Conservation (phyloP, 1,140 invertebrate genomes). For the Lanistes nyassanus region DNA sequence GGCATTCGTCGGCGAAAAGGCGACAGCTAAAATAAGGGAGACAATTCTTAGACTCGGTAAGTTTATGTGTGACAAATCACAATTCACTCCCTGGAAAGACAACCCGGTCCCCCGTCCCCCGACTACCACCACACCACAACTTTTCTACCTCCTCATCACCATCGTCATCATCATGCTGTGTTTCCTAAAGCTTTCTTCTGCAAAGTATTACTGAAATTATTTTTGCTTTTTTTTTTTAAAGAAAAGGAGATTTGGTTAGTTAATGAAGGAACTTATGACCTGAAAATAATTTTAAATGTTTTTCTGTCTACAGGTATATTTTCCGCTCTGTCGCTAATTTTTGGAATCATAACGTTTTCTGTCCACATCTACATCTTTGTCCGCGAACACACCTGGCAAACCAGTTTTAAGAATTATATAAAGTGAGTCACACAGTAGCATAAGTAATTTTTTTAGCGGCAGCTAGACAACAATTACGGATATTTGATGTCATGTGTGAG, state of each 20-base stretch:
- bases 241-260: slow-evolving; percentile 11
- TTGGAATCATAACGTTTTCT: slow-evolving; percentile 80
- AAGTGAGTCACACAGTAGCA: slow-evolving; percentile 74
- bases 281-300: slow-evolving; percentile 20
- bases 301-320: slow-evolving; percentile 70
- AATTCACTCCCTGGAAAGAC: background rate
- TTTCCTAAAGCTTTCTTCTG: background rate
- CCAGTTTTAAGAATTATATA: slow-evolving; percentile 80
- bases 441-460: no score
- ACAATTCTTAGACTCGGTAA: slow-evolving; percentile 82
- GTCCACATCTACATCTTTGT: slow-evolving; percentile 85
- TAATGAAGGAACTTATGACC: no score
- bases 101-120: background rate
- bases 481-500: no score
- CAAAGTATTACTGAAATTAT: background rate
- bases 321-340: slow-evolving; percentile 73
- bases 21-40: slow-evolving; percentile 82
- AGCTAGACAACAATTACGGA: no score
- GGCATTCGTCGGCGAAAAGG: slow-evolving; percentile 83
- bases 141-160: background rate
- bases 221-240: background rate
- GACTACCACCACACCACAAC: background rate
- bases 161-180: background rate
- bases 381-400: slow-evolving; percentile 78
- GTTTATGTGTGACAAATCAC: background rate